These are phyloP conservation scores for Platerodrilus igneus DNA, from an alignment of 2,888 invertebrate species.

Conservation along the genomic window DNA sequence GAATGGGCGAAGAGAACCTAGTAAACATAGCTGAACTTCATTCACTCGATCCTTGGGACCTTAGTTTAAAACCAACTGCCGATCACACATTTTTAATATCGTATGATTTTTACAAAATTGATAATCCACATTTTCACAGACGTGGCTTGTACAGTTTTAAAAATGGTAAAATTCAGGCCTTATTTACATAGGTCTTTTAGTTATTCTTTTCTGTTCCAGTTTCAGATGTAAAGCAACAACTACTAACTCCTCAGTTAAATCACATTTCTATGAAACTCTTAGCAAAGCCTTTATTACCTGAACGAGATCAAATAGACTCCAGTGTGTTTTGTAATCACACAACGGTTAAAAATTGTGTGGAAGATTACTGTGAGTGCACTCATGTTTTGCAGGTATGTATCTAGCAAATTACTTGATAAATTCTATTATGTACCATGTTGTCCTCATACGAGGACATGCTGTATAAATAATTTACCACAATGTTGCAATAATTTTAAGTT, in stretches of 20 bases:
- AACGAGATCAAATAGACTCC: conserved; percentile 57
- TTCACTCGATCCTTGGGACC: conserved; percentile 58
- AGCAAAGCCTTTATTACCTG: conserved; percentile 66
- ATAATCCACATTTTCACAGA: conserved; percentile 76
- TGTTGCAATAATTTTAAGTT: no score
- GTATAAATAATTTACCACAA: no score
- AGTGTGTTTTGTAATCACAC: conserved; percentile 72
- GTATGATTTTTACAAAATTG: conserved; percentile 81
- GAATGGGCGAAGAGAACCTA: conserved; percentile 58
- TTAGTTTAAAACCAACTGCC: conserved; percentile 57
- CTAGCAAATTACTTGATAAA: no score
- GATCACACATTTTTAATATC: conserved; percentile 80
- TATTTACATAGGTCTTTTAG: background rate
- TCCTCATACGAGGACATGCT: no score
- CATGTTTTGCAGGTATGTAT: conserved; percentile 62
- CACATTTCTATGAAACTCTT: conserved; percentile 79
- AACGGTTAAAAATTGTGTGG: conserved; percentile 59
- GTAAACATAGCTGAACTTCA: conserved; percentile 64
- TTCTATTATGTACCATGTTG: no score
- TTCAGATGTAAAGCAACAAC: conserved; percentile 52
- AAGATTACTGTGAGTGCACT: conserved; percentile 76
- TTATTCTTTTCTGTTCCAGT: no score
- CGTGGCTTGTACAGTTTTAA: conserved; percentile 68
- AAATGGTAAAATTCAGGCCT: conserved; percentile 53
- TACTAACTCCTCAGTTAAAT: conserved; percentile 84